Evolutionary conservation across 2,888 invertebrate genomes (phyloP).

Genomic region (Rutpela maculata): DNA sequence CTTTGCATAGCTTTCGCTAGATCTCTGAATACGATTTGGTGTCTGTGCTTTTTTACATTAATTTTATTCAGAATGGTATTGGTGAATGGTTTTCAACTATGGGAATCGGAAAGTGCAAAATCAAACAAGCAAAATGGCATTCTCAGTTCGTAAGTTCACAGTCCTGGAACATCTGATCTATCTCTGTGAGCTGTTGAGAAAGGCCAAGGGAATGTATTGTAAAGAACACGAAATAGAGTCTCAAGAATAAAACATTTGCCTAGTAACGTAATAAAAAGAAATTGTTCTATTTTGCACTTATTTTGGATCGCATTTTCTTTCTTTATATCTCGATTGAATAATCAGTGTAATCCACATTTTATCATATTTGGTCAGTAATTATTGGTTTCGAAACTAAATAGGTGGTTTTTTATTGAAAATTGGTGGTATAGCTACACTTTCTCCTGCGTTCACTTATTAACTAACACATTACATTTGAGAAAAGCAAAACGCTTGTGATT

Average conservation of each 20-base stretch:
- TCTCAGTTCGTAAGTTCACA: background rate
- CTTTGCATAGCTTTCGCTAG: constrained; percentile 71
- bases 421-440: constrained; percentile 20
- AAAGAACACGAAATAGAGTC: background rate
- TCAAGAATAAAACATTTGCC: background rate
- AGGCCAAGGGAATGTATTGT: background rate
- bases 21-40: constrained; percentile 68
- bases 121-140: constrained; percentile 18
- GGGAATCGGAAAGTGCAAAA: constrained; percentile 51
- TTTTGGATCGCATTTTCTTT: constrained; percentile 32
- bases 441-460: background rate
- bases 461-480: background rate
- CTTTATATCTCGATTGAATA: constrained; percentile 1
- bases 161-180: background rate
- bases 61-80: constrained; percentile 56
- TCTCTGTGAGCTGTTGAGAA: background rate
- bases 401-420: constrained; percentile 5
- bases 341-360: background rate
- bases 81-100: constrained; percentile 56
- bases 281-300: constrained; percentile 38
- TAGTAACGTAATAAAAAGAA: background rate
- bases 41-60: constrained; percentile 61
- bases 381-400: background rate
- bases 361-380: too few relatives aligned
- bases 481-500: too few relatives aligned